Evolutionary conservation across 1,140 invertebrate species (phyloP).

Genomic region (Brachionus koreanus): DNA sequence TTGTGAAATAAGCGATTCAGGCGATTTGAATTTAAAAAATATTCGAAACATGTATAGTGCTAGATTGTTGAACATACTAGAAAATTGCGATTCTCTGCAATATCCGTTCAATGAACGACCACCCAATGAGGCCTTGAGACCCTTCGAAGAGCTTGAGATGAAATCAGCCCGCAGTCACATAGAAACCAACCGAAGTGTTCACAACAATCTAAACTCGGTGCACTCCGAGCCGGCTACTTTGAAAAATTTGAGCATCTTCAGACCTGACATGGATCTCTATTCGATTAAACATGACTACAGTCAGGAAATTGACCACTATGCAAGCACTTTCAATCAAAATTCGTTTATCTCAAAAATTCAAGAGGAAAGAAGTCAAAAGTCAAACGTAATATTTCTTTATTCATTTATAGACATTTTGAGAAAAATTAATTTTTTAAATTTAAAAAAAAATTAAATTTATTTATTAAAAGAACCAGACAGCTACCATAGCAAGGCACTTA

Average conservation of each 20-base stretch:
- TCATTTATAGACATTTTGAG: no score
- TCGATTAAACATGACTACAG: neutral
- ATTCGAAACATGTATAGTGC: conserved; percentile 29
- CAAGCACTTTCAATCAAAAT: neutral
- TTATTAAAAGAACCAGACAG: no score
- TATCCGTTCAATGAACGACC: conserved; percentile 38
- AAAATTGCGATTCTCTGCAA: neutral
- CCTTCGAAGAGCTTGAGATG: neutral
- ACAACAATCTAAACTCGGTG: neutral
- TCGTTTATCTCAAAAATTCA: conserved; percentile 2
- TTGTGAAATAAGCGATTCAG: conserved; percentile 51
- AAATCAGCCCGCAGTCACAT: neutral
- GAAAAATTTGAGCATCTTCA: neutral
- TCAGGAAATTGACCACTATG: neutral
- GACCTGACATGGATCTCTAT: neutral
- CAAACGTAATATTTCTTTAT: neutral
- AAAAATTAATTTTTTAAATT: no score
- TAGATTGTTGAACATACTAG: conserved; percentile 11
- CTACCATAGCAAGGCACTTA: no score
- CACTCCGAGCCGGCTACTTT: neutral
- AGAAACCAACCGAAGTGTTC: neutral
- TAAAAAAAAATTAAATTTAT: no score
- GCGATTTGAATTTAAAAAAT: neutral
- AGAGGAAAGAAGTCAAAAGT: neutral
- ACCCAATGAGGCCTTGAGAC: neutral